phyloP scores from a whole-genome alignment of 2,888 invertebrate genomes.

The Leptinotarsa tumamoca region DNA sequence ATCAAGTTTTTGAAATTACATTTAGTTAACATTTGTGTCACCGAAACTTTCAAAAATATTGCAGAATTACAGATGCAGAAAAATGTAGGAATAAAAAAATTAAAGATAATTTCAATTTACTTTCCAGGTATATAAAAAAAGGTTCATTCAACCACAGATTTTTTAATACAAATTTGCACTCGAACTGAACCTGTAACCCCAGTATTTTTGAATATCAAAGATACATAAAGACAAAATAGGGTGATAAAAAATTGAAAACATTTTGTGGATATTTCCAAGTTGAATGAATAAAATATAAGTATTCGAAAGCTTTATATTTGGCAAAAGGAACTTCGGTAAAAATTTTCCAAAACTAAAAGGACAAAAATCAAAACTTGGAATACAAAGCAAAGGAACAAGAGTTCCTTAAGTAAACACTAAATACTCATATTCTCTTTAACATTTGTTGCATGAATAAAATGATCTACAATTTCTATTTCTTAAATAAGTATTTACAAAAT shows the following conservation, averaged over 20 bases:
- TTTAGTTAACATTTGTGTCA: not conserved
- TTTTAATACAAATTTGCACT: too few relatives aligned
- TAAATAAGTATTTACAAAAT: not conserved
- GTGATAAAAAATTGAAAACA: not conserved
- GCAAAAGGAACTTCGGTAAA: not conserved
- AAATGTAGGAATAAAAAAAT: too few relatives aligned
- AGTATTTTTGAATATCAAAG: not conserved
- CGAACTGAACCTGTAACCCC: not conserved
- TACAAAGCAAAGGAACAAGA: not conserved
- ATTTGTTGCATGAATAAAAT: not conserved
- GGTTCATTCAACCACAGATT: too few relatives aligned
- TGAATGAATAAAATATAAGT: not conserved
- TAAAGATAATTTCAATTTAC: too few relatives aligned
- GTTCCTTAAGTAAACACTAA: not conserved
- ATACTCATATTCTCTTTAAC: not conserved
- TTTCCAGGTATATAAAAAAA: too few relatives aligned
- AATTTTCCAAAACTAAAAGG: not conserved
- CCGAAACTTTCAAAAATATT: too few relatives aligned
- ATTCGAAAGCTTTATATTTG: not conserved
- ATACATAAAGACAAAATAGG: not conserved
- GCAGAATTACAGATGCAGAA: too few relatives aligned
- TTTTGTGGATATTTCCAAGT: not conserved
- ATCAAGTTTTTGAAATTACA: not conserved
- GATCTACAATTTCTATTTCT: not conserved
- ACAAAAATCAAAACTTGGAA: not conserved